Evolutionary conservation across 2,888 invertebrate species (phyloP), one percentile per base, ranked within the genome.

Genomic region (Chironomus tentans): DNA sequence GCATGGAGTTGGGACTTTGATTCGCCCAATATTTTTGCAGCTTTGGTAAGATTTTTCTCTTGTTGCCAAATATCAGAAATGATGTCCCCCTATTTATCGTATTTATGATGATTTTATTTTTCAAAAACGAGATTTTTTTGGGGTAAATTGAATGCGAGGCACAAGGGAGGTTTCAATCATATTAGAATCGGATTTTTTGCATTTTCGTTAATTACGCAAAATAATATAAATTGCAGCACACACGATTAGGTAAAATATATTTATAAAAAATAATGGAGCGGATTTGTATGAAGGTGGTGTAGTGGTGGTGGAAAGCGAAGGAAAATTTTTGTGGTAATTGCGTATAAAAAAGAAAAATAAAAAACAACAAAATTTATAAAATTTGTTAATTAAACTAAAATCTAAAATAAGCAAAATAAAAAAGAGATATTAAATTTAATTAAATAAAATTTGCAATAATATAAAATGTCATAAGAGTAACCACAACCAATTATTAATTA

Each of bases 11-110:
- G 85, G 78, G 84, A 83, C 81, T 85, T 85, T 81, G 82, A 83
- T 81, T 85, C 85, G 81, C 86, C 86, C 81, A 87, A 83, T 82
- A 87, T 84, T 84, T 86, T 86, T 80, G 85, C 86, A 82, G 86
- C 85, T 84, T 86, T 87, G 80, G 85, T 83, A 81, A 84, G 83
- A 81, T 84, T 84, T 83, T 84, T 84, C 83, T 84, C 84, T 83
- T 84, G 84, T 82, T 84, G 83, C 84, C 84, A 83, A 80, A 84
- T 83, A 83, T 83, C 84, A 79, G 83, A 82, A 82, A 83, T 84
- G 80, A 81, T 81, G 82, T 84, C 84, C 77, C 84, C 84, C 84
- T 84, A 82, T 77, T 77, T 21, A 71, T 24, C 24, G 65, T 24
- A 21, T 65, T 65, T 21, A 22, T 21, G 10, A 24, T 65, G 10